Evolutionary conservation across 2,797 vertebrate species (phyloP).

Genomic region (Adrianichthys oophorus): DNA sequence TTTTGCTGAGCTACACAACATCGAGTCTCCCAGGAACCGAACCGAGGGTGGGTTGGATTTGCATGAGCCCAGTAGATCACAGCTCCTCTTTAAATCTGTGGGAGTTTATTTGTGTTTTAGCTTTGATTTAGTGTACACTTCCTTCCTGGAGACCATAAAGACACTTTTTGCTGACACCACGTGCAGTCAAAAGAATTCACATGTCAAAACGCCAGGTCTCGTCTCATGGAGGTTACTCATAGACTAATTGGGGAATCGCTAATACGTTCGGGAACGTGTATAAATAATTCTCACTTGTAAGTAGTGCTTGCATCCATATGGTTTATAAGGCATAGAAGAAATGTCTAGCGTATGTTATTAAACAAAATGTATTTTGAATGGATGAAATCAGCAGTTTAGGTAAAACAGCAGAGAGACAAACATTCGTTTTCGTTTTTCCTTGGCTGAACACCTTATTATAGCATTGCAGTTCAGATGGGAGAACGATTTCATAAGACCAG

Average conservation of each 20-base stretch:
- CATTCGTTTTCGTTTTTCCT: too few relatives aligned
- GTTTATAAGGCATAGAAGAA: not conserved
- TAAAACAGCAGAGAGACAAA: too few relatives aligned
- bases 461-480: slow-evolving; percentile 11
- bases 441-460: slow-evolving; percentile 1
- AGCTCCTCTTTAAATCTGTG: slow-evolving; percentile 3
- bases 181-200: not conserved
- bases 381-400: too few relatives aligned
- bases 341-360: too few relatives aligned
- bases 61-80: slow-evolving; percentile 8
- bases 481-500: slow-evolving; percentile 22
- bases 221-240: slow-evolving; percentile 17
- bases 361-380: too few relatives aligned
- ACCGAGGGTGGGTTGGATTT: slow-evolving; percentile 17
- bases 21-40: slow-evolving; percentile 8
- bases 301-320: slow-evolving; percentile 6
- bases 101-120: not conserved
- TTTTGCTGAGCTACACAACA: slow-evolving; percentile 38
- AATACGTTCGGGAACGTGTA: slow-evolving; percentile 2
- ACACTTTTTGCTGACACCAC: not conserved
- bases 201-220: slow-evolving; percentile 9
- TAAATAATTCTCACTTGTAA: slow-evolving; percentile 1
- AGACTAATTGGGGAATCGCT: not conserved
- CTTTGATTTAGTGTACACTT: too few relatives aligned
- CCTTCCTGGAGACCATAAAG: not conserved